Evolutionary conservation across 2,888 invertebrate species (phyloP).

Genomic region (Tipula vernalis): DNA sequence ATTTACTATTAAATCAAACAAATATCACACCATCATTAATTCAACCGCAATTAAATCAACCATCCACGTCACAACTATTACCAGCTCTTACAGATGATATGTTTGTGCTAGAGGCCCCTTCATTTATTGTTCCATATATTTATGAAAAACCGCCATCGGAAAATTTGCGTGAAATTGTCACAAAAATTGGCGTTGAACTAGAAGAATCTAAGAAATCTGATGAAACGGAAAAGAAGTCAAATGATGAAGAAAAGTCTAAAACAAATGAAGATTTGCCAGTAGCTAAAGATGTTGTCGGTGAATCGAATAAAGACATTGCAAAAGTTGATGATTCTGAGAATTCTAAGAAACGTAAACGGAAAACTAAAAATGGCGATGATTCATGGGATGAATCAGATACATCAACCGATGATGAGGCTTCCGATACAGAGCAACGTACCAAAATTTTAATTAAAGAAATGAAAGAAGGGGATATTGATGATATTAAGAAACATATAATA

Average conservation of each 20-base stretch:
- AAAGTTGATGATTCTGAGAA: slow-evolving; percentile 28
- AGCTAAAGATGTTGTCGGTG: slow-evolving; percentile 22
- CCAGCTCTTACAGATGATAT: slow-evolving; percentile 82
- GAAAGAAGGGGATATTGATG: slow-evolving; percentile 39
- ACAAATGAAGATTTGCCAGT: slow-evolving; percentile 16
- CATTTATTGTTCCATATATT: slow-evolving; percentile 86
- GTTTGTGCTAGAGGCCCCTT: slow-evolving; percentile 86
- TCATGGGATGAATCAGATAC: slow-evolving; percentile 44
- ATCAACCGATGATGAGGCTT: slow-evolving; percentile 37
- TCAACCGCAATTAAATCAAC: slow-evolving; percentile 29
- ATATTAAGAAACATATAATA: slow-evolving; percentile 37
- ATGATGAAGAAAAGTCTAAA: slow-evolving; percentile 23
- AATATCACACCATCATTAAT: slow-evolving; percentile 28
- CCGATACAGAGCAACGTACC: slow-evolving; percentile 38
- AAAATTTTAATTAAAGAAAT: slow-evolving; percentile 42
- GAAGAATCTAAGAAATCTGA: slow-evolving; percentile 46
- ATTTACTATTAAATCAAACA: slow-evolving; percentile 25
- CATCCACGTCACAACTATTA: slow-evolving; percentile 49
- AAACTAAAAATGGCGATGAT: slow-evolving; percentile 39
- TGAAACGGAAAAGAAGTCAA: slow-evolving; percentile 31
- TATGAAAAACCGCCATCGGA: slow-evolving; percentile 80
- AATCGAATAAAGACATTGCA: slow-evolving; percentile 28
- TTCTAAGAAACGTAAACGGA: slow-evolving; percentile 31
- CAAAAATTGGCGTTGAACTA: slow-evolving; percentile 48
- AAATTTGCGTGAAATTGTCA: slow-evolving; percentile 61